phyloP scores from a whole-genome alignment of 2,888 invertebrate species.

The Peribatodes rhomboidaria region DNA sequence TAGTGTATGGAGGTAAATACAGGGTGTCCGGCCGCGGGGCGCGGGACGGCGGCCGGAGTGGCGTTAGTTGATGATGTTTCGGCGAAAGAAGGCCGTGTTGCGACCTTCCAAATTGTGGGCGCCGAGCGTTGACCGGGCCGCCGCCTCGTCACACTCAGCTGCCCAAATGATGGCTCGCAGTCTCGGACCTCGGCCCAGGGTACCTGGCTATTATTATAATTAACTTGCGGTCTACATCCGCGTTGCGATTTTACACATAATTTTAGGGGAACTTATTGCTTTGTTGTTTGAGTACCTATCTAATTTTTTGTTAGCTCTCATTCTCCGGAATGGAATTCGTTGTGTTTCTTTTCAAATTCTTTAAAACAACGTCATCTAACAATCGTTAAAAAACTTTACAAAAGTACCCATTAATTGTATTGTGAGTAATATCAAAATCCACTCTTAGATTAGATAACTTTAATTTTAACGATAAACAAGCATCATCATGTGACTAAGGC shows the following conservation, averaged over 20 bases:
- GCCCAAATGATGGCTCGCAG: conserved; percentile 52
- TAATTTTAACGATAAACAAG: background rate
- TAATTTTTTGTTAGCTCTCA: conserved; percentile 21
- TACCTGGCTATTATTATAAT: conserved; percentile 54
- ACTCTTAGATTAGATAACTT: background rate
- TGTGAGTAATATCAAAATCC: background rate
- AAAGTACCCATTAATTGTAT: background rate
- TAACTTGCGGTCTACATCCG: conserved; percentile 60
- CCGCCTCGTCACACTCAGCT: conserved; percentile 64
- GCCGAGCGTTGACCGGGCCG: conserved; percentile 77
- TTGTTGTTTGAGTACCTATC: conserved; percentile 25
- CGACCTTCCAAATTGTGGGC: conserved; percentile 82
- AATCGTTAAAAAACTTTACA: background rate
- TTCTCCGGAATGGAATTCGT: conserved; percentile 22
- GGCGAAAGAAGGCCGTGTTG: conserved; percentile 82
- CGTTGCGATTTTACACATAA: conserved; percentile 54
- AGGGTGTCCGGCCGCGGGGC: conserved; percentile 69
- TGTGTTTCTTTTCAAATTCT: background rate
- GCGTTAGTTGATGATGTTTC: conserved; percentile 70
- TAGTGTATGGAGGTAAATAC: conserved; percentile 79
- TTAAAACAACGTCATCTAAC: background rate
- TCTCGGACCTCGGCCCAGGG: conserved; percentile 36
- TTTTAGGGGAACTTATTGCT: conserved; percentile 40
- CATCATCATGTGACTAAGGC: background rate
- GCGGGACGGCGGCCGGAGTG: conserved; percentile 47